Base-by-base conservation (phyloP, 2,113 vertebrate genomes). In the Stercorarius parasiticus region DNA sequence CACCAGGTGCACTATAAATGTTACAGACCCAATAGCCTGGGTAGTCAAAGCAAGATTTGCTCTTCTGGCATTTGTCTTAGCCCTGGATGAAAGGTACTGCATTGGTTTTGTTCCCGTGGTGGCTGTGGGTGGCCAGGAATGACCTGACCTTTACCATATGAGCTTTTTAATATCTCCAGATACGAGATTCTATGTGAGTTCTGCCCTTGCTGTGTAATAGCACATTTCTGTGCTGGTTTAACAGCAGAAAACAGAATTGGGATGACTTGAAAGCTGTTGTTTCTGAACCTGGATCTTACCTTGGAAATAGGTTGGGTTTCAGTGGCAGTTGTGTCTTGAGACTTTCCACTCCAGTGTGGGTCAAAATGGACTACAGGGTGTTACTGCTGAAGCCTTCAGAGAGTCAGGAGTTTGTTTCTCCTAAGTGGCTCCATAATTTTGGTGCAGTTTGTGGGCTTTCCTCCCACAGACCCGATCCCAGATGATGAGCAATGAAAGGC, bases 91-190 rank as follows among this genome's bases (percentile, higher is more conserved):
- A 45, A 94, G 78, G 69, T 73, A 53, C 53, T 7, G 49, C 1
- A 1, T 4, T 36, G 53, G 8, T 30, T 69, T 11, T 3, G 2
- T n/a, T 80, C 34, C n/a, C 0, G 0, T 10, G 50, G 50, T 50
- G 62, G 25, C 11, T 43, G 47, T 71, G 76, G 42, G 76, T 72
- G 79, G 15, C 18, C 4, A 2, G 58, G 38, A 19, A 2, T 7
- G 67, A 34, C 36, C n/a, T 45, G 27, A 22, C 29, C 52, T 77
- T 59, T 59, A 5, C 32, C 17, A 9, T 22, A 5, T 10, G 72
- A 73, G 77, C 21, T 84, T 27, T 27, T 40, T 40, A 7, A 13
- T 50, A 2, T 19, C 15, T 38, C 38, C 14, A 12, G 15, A 3
- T 4, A 30, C 25, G 65, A 34, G 52, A 6, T 45, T 49, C 15